phyloP scores from a whole-genome alignment of 2,888 invertebrate genomes.

The Autographa gamma region DNA sequence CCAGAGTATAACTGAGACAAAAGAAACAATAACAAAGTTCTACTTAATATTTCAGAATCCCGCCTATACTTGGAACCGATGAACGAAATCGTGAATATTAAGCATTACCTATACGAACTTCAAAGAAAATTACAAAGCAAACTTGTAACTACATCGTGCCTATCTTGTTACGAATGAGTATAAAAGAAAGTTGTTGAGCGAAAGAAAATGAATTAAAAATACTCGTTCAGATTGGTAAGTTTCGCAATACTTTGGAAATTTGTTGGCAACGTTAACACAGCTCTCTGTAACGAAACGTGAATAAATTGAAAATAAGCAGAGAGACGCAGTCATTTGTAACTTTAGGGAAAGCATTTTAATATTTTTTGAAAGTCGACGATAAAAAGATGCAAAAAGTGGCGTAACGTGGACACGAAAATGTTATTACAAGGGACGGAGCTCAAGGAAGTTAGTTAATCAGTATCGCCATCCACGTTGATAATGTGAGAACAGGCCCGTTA shows the following conservation, averaged over 20 bases:
- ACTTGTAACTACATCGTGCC: slow-evolving; percentile 49
- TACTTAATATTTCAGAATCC: not conserved
- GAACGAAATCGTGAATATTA: slow-evolving; percentile 22
- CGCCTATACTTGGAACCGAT: slow-evolving; percentile 15
- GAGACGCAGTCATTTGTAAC: slow-evolving; percentile 65
- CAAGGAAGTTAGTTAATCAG: slow-evolving; percentile 47
- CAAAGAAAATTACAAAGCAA: slow-evolving; percentile 42
- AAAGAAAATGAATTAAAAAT: slow-evolving; percentile 68
- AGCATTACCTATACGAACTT: slow-evolving; percentile 36
- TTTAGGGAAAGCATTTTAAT: slow-evolving; percentile 62
- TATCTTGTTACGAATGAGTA: slow-evolving; percentile 50
- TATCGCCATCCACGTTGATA: slow-evolving; percentile 26
- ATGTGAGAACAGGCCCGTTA: slow-evolving; percentile 29
- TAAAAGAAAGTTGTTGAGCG: slow-evolving; percentile 58
- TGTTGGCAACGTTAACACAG: slow-evolving; percentile 71
- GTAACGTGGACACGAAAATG: slow-evolving; percentile 39
- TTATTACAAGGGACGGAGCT: slow-evolving; percentile 29
- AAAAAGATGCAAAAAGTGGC: slow-evolving; percentile 48
- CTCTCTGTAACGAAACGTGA: slow-evolving; percentile 69
- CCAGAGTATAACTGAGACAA: not conserved
- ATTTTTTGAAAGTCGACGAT: slow-evolving; percentile 54
- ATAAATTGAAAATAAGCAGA: slow-evolving; percentile 71
- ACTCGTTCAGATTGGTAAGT: slow-evolving; percentile 70
- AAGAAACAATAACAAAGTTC: not conserved
- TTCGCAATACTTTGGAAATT: slow-evolving; percentile 70